These are phyloP conservation scores for Orchestes rusci DNA, from an alignment of 2,888 invertebrate genomes.

Conservation along the genomic window DNA sequence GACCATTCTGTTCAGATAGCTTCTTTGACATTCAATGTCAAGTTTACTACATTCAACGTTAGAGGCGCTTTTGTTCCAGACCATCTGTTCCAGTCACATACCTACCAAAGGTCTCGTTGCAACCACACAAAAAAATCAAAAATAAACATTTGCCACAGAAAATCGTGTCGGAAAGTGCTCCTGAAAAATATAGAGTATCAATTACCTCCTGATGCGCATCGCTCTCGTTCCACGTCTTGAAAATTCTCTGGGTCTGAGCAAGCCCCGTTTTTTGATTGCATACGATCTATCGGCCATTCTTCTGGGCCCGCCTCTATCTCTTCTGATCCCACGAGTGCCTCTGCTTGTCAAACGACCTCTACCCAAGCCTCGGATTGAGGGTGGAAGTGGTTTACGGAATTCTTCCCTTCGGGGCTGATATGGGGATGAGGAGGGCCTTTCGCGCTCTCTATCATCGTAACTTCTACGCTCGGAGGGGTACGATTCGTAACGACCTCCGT, in stretches of 20 bases:
- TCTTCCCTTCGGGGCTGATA: slow-evolving; percentile 39
- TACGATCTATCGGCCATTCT: slow-evolving; percentile 53
- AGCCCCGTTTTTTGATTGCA: slow-evolving; percentile 49
- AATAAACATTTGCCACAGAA: slow-evolving; percentile 1
- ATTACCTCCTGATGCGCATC: slow-evolving; percentile 45
- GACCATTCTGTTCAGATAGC: too few species aligned
- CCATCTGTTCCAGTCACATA: too few species aligned
- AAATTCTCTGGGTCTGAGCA: slow-evolving; percentile 39
- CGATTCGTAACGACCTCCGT: slow-evolving; percentile 50
- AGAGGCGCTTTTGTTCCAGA: too few species aligned
- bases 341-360: slow-evolving; percentile 43
- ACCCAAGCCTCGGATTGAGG: slow-evolving; percentile 35
- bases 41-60: too few species aligned
- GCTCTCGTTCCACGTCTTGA: slow-evolving; percentile 40
- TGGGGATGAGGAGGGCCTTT: slow-evolving; percentile 33
- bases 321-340: slow-evolving; percentile 43
- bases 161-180: slow-evolving; percentile 7
- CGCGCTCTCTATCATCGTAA: slow-evolving; percentile 48
- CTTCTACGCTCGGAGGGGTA: slow-evolving; percentile 50
- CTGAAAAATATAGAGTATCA: slow-evolving; percentile 17
- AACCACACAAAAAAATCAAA: too few species aligned
- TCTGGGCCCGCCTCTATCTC: slow-evolving; percentile 38
- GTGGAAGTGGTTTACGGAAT: slow-evolving; percentile 40
- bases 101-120: too few species aligned
- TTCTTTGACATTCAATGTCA: too few species aligned